Percentiles rank a stretch among this genome's conserved stretches.
Evolutionary conservation across 2,797 vertebrate species (phyloP).

Genomic region (Crossoptilon crossoptilon): DNA sequence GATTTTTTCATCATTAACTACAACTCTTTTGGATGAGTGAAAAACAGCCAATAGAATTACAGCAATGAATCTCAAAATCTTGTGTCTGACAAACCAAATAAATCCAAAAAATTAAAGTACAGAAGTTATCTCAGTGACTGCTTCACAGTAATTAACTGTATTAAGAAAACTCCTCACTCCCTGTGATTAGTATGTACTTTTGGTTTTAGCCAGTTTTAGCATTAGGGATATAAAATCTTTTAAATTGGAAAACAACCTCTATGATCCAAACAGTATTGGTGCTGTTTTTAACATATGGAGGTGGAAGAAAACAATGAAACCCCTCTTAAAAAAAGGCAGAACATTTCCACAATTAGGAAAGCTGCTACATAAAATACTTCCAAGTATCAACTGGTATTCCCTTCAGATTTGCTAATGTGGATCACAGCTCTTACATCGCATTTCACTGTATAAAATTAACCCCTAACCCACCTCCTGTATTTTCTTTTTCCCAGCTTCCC

Average conservation of each 20-base stretch:
- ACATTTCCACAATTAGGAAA: neutral
- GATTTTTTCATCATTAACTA: conserved; percentile 32
- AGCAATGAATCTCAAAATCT: conserved; percentile 40
- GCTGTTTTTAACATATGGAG: neutral
- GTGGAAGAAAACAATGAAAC: neutral
- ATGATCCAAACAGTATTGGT: neutral
- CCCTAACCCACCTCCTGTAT: conserved; percentile 89
- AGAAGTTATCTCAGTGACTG: neutral
- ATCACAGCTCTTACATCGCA: conserved; percentile 42
- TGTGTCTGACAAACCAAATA: conserved; percentile 4
- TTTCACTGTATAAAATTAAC: conserved; percentile 56
- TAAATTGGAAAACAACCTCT: neutral
- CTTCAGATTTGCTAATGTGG: conserved; percentile 82
- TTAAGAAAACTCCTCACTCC: neutral
- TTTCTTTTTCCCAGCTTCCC: conserved; percentile 77
- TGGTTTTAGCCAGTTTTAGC: neutral
- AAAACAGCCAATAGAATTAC: conserved; percentile 1
- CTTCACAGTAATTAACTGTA: neutral
- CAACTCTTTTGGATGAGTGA: conserved; percentile 25
- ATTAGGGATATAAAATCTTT: neutral
- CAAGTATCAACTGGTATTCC: conserved; percentile 65
- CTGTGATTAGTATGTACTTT: neutral
- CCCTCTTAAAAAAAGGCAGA: neutral
- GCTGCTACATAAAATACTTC: neutral
- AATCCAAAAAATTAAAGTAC: conserved; percentile 1